phyloP scores from a whole-genome alignment of 30 jellyfish, hydroid and myxozoan genomes.

The Nemopilema nomurai region DNA sequence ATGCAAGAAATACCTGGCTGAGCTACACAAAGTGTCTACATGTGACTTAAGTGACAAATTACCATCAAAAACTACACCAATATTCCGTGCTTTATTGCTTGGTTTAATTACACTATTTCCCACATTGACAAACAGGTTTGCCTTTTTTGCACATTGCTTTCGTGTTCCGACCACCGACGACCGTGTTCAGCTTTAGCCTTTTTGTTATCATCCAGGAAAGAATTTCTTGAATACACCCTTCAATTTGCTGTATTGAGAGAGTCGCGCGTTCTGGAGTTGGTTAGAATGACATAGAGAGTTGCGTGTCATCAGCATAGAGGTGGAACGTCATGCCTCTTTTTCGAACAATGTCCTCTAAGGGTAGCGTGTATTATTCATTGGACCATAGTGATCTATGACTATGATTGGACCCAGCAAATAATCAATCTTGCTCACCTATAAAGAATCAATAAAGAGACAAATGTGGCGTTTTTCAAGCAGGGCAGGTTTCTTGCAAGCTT shows the following conservation, averaged over 20 bases:
- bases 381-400: no score
- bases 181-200: slow-evolving; percentile 21
- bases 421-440: no score
- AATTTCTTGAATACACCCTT: slow-evolving; percentile 24
- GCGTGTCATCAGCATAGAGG: slow-evolving; percentile 29
- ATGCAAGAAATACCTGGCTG: slow-evolving; percentile 23
- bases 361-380: slow-evolving; percentile 26
- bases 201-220: slow-evolving; percentile 12
- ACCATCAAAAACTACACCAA: slow-evolving; percentile 42
- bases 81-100: slow-evolving; percentile 7
- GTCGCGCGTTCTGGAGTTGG: slow-evolving; percentile 15
- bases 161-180: slow-evolving; percentile 6
- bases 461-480: no score
- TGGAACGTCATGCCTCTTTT: slow-evolving; percentile 6
- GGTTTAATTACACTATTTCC: background rate
- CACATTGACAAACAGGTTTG: background rate
- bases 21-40: slow-evolving; percentile 36
- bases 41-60: slow-evolving; percentile 34
- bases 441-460: no score
- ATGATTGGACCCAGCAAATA: no score
- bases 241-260: no score
- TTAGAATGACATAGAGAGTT: slow-evolving; percentile 17
- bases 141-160: slow-evolving; percentile 10
- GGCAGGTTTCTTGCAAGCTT: no score
- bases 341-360: slow-evolving; percentile 20